Conservation (phyloP, 2,888 invertebrate species). For the Hydriomena furcata region DNA sequence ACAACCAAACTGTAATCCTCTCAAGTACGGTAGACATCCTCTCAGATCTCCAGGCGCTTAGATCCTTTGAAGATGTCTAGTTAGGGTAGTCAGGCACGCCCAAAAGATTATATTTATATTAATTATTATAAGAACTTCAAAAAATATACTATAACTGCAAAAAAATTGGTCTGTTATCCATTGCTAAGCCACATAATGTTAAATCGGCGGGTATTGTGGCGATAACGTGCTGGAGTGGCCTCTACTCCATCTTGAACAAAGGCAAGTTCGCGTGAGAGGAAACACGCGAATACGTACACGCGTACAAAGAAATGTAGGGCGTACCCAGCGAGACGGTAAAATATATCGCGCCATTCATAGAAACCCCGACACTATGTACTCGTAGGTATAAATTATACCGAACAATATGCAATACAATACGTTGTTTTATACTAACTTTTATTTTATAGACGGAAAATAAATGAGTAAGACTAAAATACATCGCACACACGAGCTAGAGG, state of each 20-base stretch:
- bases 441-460: no score
- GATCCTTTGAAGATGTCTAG: no score
- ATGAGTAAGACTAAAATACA: no score
- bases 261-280: constrained; percentile 16
- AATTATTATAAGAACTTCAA: no score
- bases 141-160: no score
- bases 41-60: no score
- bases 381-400: not conserved
- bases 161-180: not conserved
- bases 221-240: constrained; percentile 15
- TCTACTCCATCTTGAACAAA: constrained; percentile 15
- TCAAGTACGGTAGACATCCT: no score
- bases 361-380: not conserved
- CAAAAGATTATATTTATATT: no score
- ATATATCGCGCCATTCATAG: constrained; percentile 5
- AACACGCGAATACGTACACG: constrained; percentile 12
- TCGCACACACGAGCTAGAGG: no score
- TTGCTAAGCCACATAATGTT: constrained; percentile 7
- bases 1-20: no score
- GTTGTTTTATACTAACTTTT: not conserved
- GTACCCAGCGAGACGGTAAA: not conserved
- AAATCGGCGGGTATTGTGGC: constrained; percentile 8
- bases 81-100: no score
- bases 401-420: not conserved
- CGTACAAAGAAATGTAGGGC: constrained; percentile 6